Conservation (phyloP, 1,140 invertebrate species). For the Procambarus clarkii region DNA sequence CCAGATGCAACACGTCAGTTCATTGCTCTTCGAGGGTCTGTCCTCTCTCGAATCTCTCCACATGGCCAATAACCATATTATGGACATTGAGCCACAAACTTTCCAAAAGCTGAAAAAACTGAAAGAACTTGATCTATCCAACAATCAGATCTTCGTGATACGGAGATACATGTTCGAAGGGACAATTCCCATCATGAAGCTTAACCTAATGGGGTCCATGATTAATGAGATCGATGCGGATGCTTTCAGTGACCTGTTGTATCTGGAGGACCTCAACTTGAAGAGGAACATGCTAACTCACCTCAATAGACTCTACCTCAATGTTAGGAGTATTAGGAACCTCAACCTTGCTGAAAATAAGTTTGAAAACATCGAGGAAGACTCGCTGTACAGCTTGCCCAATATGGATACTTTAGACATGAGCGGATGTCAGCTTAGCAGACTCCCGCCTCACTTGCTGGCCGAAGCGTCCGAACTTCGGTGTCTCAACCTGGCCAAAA, state of each 20-base stretch:
- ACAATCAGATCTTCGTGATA: conserved; percentile 77
- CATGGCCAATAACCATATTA: conserved; percentile 79
- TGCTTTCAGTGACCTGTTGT: conserved; percentile 81
- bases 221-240: conserved; percentile 81
- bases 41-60: conserved; percentile 57
- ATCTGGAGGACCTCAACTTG: conserved; percentile 84
- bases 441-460: conserved; percentile 68
- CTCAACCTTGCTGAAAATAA: conserved; percentile 86
- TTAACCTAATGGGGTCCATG: conserved; percentile 81
- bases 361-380: conserved; percentile 79
- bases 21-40: conserved; percentile 68
- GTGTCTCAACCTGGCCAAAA: conserved; percentile 74
- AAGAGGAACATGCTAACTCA: conserved; percentile 84
- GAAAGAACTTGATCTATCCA: conserved; percentile 81
- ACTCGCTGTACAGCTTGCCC: conserved; percentile 84
- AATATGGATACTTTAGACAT: conserved; percentile 83
- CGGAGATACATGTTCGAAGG: conserved; percentile 80
- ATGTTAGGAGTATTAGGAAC: conserved; percentile 75
- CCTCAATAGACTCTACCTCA: conserved; percentile 84
- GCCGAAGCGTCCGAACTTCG: conserved; percentile 69
- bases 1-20: conserved; percentile 67
- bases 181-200: conserved; percentile 78
- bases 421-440: conserved; percentile 67
- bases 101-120: conserved; percentile 73
- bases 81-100: conserved; percentile 78